Evolutionary conservation across 2,888 invertebrate genomes (phyloP).

Genomic region (Hirudinaria manillensis): DNA sequence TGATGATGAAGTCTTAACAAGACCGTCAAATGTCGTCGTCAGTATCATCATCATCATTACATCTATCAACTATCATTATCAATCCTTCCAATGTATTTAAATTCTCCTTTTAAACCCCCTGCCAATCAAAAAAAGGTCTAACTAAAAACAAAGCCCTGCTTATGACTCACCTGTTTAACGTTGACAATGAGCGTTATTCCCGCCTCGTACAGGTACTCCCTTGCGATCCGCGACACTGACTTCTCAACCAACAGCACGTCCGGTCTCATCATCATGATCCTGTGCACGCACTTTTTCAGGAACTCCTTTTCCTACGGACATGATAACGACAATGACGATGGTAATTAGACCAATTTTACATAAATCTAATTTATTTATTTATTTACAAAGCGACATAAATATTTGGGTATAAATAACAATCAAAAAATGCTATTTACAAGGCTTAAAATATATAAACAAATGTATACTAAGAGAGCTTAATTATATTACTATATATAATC

Average conservation of each 20-base stretch:
- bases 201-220: conserved; percentile 72
- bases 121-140: not conserved
- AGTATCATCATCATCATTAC: not conserved
- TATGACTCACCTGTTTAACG: conserved; percentile 63
- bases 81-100: not conserved
- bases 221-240: conserved; percentile 73
- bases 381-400: no score
- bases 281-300: conserved; percentile 65
- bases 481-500: no score
- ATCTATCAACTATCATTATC: not conserved
- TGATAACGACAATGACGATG: not conserved
- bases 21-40: no score
- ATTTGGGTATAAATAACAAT: no score
- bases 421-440: no score
- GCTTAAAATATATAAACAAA: no score
- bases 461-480: no score
- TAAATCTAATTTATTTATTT: no score
- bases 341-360: no score
- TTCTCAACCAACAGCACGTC: conserved; percentile 83
- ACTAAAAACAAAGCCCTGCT: not conserved
- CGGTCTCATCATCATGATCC: conserved; percentile 73
- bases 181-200: conserved; percentile 81
- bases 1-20: no score
- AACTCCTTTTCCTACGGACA: conserved; percentile 50
- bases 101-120: not conserved